Conservation (phyloP, 2,888 invertebrate genomes). For the Drosophila austrosaltans region DNA sequence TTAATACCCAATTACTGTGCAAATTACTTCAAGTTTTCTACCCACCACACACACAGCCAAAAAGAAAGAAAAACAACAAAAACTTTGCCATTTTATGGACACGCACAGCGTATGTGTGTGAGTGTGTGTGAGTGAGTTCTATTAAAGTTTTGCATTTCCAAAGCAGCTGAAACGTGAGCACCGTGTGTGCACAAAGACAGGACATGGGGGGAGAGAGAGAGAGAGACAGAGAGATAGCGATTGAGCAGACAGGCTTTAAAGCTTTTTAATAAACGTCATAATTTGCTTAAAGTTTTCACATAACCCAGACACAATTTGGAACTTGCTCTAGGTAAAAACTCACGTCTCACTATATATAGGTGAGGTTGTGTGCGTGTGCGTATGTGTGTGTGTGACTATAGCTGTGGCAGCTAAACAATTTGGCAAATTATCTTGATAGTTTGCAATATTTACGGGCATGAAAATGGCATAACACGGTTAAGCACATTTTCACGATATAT, state of each 20-base stretch:
- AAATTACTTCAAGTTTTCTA: constrained; percentile 80
- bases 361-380: not conserved
- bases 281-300: constrained; percentile 74
- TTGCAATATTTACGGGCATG: constrained; percentile 4
- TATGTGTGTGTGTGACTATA: constrained; percentile 15
- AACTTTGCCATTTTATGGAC: constrained; percentile 46
- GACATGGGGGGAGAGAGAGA: not conserved
- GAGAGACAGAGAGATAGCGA: not conserved
- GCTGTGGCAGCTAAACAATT: constrained; percentile 48
- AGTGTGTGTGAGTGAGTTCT: constrained; percentile 30
- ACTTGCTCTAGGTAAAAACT: constrained; percentile 1
- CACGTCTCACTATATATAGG: too few relatives aligned
- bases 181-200: too few relatives aligned
- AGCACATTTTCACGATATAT: not conserved
- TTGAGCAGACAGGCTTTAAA: constrained; percentile 50
- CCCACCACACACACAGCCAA: constrained; percentile 43
- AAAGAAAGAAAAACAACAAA: constrained; percentile 2
- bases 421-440: constrained; percentile 55
- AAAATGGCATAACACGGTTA: not conserved
- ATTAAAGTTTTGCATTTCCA: constrained; percentile 69
- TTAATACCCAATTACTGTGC: constrained; percentile 83
- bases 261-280: constrained; percentile 76
- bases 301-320: constrained; percentile 51
- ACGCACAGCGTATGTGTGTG: constrained; percentile 23
- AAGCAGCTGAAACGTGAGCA: constrained; percentile 12